Percentiles rank a stretch among this genome's conserved stretches.
phyloP scores from a whole-genome alignment of 2,888 invertebrate species.

The Drosophila paramelanica region DNA sequence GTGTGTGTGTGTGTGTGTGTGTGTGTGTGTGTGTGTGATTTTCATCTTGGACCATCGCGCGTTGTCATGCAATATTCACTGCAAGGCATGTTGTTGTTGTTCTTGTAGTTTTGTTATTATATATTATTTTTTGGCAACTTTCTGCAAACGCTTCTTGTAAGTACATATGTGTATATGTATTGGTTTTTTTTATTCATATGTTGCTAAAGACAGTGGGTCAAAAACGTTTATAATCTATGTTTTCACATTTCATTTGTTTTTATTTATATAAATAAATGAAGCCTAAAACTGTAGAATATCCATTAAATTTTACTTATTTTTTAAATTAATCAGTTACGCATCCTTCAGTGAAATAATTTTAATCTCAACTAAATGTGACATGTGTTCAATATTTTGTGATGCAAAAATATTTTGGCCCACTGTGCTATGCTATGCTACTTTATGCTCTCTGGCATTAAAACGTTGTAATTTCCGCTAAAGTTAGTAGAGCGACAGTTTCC shows the following conservation, averaged over 20 bases:
- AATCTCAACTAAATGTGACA: too few relatives aligned
- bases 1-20: slow-evolving; percentile 8
- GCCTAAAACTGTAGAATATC: too few relatives aligned
- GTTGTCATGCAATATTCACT: slow-evolving; percentile 72
- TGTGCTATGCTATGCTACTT: slow-evolving; percentile 51
- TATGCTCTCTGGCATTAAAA: slow-evolving; percentile 79
- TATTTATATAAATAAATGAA: too few relatives aligned
- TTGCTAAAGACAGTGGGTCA: slow-evolving; percentile 21
- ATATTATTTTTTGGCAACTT: slow-evolving; percentile 38
- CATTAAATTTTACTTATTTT: too few relatives aligned
- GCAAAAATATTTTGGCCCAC: slow-evolving; percentile 9
- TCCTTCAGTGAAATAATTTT: too few relatives aligned
- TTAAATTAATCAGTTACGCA: too few relatives aligned
- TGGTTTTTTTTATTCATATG: slow-evolving; percentile 11
- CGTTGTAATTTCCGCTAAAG: slow-evolving; percentile 82
- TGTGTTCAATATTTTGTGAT: neutral
- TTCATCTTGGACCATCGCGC: slow-evolving; percentile 51
- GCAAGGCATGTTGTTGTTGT: slow-evolving; percentile 25
- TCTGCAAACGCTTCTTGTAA: slow-evolving; percentile 1
- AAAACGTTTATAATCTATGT: neutral
- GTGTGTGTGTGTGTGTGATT: slow-evolving; percentile 21
- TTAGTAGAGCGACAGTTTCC: slow-evolving; percentile 72
- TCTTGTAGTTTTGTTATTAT: slow-evolving; percentile 2
- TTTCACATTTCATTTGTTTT: too few relatives aligned
- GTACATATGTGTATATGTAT: slow-evolving; percentile 1